Base-by-base conservation (phyloP, 2,888 invertebrate species). In the Conomelus anceps region DNA sequence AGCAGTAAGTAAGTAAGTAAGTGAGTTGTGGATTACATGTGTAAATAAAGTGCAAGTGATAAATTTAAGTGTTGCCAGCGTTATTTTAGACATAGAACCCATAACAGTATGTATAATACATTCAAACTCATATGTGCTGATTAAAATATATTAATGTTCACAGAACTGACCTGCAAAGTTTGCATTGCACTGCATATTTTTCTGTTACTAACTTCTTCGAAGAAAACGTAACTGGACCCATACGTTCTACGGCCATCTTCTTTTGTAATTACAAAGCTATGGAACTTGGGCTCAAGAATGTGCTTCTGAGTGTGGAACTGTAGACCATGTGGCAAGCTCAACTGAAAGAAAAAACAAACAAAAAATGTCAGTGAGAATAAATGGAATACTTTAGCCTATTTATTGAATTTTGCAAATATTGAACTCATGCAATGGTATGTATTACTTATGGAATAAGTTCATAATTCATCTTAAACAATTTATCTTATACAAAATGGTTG, bases 101-200 rank as follows among this genome's bases (percentile, higher is more conserved):
- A n/a, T n/a, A n/a, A n/a, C n/a, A n/a, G n/a, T n/a, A n/a, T n/a
- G n/a, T n/a, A n/a, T n/a, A n/a, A n/a, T n/a, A 89, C n/a, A 26
- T 26, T 26, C 26, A 26, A 26, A 7, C 26, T 4, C 4, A 26
- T 26, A 84, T 3, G 23, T 84, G 84, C n/a, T n/a, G n/a, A n/a
- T n/a, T n/a, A n/a, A n/a, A n/a, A n/a, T n/a, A n/a, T n/a, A n/a
- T n/a, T n/a, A n/a, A n/a, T n/a, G n/a, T n/a, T n/a, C n/a, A n/a
- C 89, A 34, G 85, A 84, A 96, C 94, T n/a, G 90, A 92, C 92
- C 90, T 92, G 92, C 63, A 99, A 95, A 63, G 98, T 98, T 93
- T 98, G 98, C 97, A 99, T 98, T 88, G 99, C 98, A 92, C 96
- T 97, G 93, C 98, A 98, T 92, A 99, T 98, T 93, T 98, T 97